Percentiles rank a stretch among this genome's conserved stretches.
Conservation (phyloP, 2,888 invertebrate species). For the Arctia plantaginis region DNA sequence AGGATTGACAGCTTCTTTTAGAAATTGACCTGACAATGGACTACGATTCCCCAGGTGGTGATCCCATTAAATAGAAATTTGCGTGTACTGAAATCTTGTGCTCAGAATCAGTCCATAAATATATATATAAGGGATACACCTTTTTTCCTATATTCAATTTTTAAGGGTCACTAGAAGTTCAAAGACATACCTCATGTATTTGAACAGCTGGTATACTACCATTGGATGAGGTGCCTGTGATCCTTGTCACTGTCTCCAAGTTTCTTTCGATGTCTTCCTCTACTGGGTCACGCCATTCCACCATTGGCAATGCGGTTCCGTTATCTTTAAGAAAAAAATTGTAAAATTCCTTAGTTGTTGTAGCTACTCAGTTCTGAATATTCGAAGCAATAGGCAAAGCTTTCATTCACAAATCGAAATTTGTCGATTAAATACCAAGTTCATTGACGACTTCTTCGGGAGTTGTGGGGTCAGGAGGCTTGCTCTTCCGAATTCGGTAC, state of each 20-base stretch:
- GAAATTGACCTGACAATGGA: too few relatives aligned
- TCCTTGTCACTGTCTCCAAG: constrained; percentile 76
- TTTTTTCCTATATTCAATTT: not conserved
- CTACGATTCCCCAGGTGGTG: too few relatives aligned
- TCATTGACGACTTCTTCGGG: constrained; percentile 61
- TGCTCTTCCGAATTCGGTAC: constrained; percentile 71
- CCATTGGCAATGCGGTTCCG: constrained; percentile 71
- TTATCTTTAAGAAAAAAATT: constrained; percentile 53
- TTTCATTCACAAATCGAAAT: not conserved
- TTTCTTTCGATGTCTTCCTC: constrained; percentile 81
- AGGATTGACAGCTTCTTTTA: too few relatives aligned
- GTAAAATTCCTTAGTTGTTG: too few relatives aligned
- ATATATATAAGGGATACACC: too few relatives aligned
- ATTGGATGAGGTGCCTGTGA: constrained; percentile 68
- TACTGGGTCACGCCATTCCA: constrained; percentile 81
- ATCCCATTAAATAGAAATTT: too few relatives aligned
- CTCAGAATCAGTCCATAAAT: not conserved
- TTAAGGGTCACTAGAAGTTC: not conserved
- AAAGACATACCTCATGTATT: constrained; percentile 68
- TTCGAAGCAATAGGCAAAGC: not conserved
- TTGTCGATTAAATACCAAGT: constrained; percentile 48
- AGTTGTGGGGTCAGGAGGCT: constrained; percentile 69
- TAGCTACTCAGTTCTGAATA: not conserved
- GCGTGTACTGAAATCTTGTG: too few relatives aligned
- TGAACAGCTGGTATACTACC: constrained; percentile 68